phyloP scores from a whole-genome alignment of 2,888 invertebrate species.

The Drosophila lutescens region DNA sequence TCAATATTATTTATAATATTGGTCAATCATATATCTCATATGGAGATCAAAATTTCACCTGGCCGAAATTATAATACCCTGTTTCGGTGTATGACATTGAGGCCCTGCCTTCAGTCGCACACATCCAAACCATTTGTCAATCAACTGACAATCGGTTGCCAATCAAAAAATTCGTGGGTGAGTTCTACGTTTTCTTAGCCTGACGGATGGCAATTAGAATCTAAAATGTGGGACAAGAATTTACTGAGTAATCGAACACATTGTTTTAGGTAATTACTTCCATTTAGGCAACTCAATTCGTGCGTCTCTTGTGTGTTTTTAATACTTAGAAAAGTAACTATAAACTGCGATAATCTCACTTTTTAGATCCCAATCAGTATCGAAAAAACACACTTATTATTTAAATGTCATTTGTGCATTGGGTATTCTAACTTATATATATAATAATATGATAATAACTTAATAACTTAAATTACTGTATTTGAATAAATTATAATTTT shows the following conservation, averaged over 20 bases:
- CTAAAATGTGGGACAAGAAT: constrained; percentile 14
- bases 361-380: no score
- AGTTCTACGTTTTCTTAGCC: constrained; percentile 13
- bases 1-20: no score
- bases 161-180: constrained; percentile 59
- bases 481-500: no score
- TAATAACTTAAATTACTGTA: no score
- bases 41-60: no score
- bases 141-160: constrained; percentile 68
- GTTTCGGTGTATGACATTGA: neutral
- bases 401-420: no score
- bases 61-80: neutral
- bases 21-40: no score
- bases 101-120: constrained; percentile 2
- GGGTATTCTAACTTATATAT: no score
- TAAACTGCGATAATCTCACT: no score
- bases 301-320: no score
- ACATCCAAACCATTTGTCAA: constrained; percentile 62
- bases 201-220: constrained; percentile 3
- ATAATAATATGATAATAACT: no score
- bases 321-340: neutral
- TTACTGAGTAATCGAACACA: constrained; percentile 47
- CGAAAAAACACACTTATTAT: no score
- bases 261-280: constrained; percentile 43
- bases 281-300: constrained; percentile 16